Conservation (phyloP, 1,140 invertebrate genomes). For the Drosophila lini region DNA sequence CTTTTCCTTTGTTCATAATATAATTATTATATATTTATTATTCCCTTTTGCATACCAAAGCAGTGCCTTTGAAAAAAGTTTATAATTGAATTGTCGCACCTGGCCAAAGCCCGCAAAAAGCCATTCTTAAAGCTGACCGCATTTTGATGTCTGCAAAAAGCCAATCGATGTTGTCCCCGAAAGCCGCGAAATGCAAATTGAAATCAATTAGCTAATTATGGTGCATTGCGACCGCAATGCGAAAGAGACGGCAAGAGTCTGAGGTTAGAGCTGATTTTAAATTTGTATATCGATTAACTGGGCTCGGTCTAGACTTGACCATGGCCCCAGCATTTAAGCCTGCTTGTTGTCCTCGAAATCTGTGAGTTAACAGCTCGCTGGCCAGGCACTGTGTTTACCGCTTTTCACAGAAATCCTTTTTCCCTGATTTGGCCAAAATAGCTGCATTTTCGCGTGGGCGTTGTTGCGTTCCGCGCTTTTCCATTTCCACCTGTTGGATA, state of each 20-base stretch:
- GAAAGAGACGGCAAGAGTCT: constrained; percentile 5
- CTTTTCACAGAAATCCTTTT: constrained; percentile 18
- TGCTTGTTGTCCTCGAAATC: constrained; percentile 7
- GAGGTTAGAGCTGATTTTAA: constrained; percentile 35
- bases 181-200: constrained; percentile 64
- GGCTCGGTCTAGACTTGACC: constrained; percentile 2
- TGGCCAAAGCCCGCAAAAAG: constrained; percentile 48
- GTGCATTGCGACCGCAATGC: constrained; percentile 42
- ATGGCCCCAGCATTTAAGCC: background rate
- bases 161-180: constrained; percentile 48
- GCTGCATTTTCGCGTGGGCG: constrained; percentile 27
- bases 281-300: constrained; percentile 23
- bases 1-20: background rate
- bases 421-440: constrained; percentile 43
- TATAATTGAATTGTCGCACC: constrained; percentile 20
- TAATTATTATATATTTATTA: background rate
- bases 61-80: background rate
- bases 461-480: constrained; percentile 9
- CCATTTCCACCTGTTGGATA: constrained; percentile 47
- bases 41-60: background rate
- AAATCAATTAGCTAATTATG: constrained; percentile 80
- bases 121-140: constrained; percentile 62
- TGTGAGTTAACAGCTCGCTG: constrained; percentile 4
- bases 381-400: background rate
- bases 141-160: constrained; percentile 62